These are phyloP conservation scores for Circaetus cinerascens DNA, from an alignment of 2,113 vertebrate species.

Conservation along the genomic window DNA sequence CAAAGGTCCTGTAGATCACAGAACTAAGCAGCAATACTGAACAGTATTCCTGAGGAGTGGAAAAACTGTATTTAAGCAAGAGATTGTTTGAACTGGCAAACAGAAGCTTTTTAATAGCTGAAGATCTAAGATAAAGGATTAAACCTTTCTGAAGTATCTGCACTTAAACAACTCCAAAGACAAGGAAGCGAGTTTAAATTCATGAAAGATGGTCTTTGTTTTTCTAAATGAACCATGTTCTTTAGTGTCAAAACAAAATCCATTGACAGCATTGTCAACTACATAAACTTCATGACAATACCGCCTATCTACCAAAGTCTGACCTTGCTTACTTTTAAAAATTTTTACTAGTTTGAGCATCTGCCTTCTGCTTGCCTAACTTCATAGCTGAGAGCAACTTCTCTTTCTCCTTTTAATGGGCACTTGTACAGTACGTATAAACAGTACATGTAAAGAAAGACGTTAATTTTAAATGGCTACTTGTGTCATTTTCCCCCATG, in stretches of 20 bases:
- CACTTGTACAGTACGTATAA: background rate
- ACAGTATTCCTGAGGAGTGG: slow-evolving; percentile 73
- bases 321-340: slow-evolving; percentile 2
- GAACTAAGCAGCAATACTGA: slow-evolving; percentile 70
- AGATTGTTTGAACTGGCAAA: slow-evolving; percentile 77
- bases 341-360: background rate
- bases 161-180: slow-evolving; percentile 56
- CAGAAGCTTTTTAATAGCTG: slow-evolving; percentile 79
- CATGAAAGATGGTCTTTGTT: slow-evolving; percentile 55
- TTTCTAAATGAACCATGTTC: slow-evolving; percentile 49
- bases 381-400: background rate
- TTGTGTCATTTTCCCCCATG: background rate
- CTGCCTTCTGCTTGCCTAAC: background rate
- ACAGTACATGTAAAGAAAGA: background rate
- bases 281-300: slow-evolving; percentile 13
- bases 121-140: slow-evolving; percentile 71
- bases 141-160: slow-evolving; percentile 61
- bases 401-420: background rate
- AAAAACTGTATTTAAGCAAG: slow-evolving; percentile 77
- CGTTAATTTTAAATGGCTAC: background rate
- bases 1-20: slow-evolving; percentile 80
- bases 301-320: background rate
- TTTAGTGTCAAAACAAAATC: slow-evolving; percentile 15
- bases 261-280: background rate
- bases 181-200: slow-evolving; percentile 61